Percentiles rank a stretch among this genome's conserved stretches.
phyloP scores from a whole-genome alignment of 2,888 invertebrate genomes.

The Lordiphosa andalusiaca region DNA sequence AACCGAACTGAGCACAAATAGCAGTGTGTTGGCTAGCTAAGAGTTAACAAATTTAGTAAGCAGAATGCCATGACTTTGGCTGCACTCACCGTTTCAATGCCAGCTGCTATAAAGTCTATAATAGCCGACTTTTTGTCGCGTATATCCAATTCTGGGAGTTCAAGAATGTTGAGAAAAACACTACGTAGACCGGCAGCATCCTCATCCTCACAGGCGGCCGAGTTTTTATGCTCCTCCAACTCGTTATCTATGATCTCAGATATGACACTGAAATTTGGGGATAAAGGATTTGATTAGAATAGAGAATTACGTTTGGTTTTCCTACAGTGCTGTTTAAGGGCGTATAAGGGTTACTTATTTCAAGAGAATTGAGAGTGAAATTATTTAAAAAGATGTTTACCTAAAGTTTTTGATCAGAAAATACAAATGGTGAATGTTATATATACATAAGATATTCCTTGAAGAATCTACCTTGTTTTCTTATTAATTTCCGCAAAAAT shows the following conservation, averaged over 20 bases:
- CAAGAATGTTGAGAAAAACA: slow-evolving; percentile 88
- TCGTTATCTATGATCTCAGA: slow-evolving; percentile 89
- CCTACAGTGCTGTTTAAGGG: not conserved
- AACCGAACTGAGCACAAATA: slow-evolving; percentile 88
- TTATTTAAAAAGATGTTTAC: too few species aligned
- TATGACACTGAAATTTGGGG: slow-evolving; percentile 83
- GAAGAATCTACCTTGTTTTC: too few species aligned
- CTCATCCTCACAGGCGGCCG: slow-evolving; percentile 81
- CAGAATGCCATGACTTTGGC: not conserved
- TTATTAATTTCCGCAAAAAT: too few species aligned
- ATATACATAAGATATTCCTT: too few species aligned
- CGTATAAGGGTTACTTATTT: too few species aligned
- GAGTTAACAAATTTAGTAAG: not conserved
- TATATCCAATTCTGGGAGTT: slow-evolving; percentile 86
- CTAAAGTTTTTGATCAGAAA: too few species aligned
- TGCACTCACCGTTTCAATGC: slow-evolving; percentile 88
- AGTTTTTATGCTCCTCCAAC: slow-evolving; percentile 81
- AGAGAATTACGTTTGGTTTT: slow-evolving; percentile 5
- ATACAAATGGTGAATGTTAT: too few species aligned
- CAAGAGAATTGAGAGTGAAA: too few species aligned
- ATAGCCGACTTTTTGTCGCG: slow-evolving; percentile 91
- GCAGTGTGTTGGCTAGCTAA: slow-evolving; percentile 89
- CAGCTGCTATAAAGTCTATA: slow-evolving; percentile 92
- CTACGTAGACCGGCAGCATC: slow-evolving; percentile 84
- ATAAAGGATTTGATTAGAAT: not conserved